phyloP scores from a whole-genome alignment of 1,140 invertebrate genomes.

The Pachypeltis micranthus region DNA sequence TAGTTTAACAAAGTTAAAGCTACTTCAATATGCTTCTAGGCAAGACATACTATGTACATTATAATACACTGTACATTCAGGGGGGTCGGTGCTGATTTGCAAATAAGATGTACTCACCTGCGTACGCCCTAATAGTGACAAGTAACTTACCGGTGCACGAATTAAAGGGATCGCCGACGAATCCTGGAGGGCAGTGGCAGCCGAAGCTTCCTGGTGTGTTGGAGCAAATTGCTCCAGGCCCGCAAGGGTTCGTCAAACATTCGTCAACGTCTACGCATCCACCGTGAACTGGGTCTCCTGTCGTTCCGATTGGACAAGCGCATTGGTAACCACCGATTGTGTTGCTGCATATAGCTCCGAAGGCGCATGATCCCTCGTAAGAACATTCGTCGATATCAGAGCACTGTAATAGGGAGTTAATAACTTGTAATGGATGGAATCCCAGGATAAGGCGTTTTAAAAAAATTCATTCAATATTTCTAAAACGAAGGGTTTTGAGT shows the following conservation, averaged over 20 bases:
- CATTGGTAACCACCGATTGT: constrained; percentile 64
- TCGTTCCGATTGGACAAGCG: constrained; percentile 66
- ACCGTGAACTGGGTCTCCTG: constrained; percentile 49
- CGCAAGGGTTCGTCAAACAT: constrained; percentile 54
- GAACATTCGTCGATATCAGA: constrained; percentile 73
- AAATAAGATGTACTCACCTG: constrained; percentile 47
- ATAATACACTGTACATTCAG: constrained; percentile 10
- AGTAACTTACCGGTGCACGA: constrained; percentile 50
- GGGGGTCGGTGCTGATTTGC: constrained; percentile 13
- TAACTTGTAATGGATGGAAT: no score
- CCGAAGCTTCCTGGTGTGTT: constrained; percentile 60
- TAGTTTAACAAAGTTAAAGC: no score
- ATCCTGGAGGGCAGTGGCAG: constrained; percentile 65
- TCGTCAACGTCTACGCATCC: constrained; percentile 59
- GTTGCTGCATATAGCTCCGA: constrained; percentile 66
- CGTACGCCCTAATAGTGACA: constrained; percentile 47
- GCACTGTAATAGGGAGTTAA: no score
- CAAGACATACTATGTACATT: constrained; percentile 9
- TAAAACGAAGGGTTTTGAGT: not conserved
- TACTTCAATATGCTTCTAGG: no score
- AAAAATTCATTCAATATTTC: no score
- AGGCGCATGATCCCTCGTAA: constrained; percentile 56
- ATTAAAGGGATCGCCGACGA: constrained; percentile 55
- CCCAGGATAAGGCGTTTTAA: no score
- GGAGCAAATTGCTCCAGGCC: constrained; percentile 55